Base-by-base conservation (phyloP, 2,888 invertebrate genomes). In the Trichogramma dendrolimi region DNA sequence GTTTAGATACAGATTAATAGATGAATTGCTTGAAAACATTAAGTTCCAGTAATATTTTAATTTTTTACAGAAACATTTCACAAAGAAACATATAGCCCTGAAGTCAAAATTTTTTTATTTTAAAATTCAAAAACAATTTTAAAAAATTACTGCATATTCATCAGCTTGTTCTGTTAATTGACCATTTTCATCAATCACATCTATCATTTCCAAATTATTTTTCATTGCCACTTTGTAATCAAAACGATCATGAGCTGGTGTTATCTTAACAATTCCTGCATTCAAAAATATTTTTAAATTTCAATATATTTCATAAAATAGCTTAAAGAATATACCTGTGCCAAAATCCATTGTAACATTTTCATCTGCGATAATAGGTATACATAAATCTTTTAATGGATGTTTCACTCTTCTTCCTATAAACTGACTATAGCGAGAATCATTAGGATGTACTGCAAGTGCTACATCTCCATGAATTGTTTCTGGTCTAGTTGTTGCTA, bases 391-490 rank as follows among this genome's bases (percentile, higher is more conserved):
- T 60, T 86, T 84, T 68, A 96, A 87, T 0, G 96, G 95, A 82
- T 93, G 92, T 71, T 84, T 79, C 0, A 89, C 87, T 65, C 77
- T 81, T 71, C 83, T 84, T 4, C 90, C 90, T 71, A 78, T 80
- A 71, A 89, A 89, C 67, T 86, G 83, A 72, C 80, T 61, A 70
- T 84, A 84, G 60, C 89, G 83, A 4, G 77, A 71, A 80, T 95
- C 94, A 1, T 85, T 76, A 3, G 98, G 96, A 82, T 98, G 89
- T 0, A 99, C 93, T 40, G 96, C 96, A 4, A 99, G 83, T 0
- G 95, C 98, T 0, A 90, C 89, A 81, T 99, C 99, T 0, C 97
- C 98, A 5, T 92, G 79, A 83, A 98, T 87, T 0, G 98, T 98
- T 81, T 99, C 99, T 0, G 95, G 90, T 70, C 95, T 85, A 0